These are phyloP conservation scores for Acanthiza pusilla DNA, from an alignment of 2,797 vertebrate species.

Conservation along the genomic window DNA sequence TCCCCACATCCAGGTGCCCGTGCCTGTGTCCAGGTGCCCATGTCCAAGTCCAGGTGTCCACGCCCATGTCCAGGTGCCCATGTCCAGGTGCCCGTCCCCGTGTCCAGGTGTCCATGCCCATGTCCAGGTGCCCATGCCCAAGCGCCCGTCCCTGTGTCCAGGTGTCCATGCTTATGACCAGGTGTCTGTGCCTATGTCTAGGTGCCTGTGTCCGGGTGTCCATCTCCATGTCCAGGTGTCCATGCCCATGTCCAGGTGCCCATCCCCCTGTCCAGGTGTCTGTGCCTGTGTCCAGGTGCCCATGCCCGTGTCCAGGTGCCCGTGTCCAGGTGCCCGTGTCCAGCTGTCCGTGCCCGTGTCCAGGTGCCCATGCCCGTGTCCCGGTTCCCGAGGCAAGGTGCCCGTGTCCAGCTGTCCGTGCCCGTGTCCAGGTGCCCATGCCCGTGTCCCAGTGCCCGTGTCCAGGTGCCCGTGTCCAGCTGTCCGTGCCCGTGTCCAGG, in stretches of 20 bases:
- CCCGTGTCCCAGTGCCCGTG: fast-evolving
- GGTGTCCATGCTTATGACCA: fast-evolving
- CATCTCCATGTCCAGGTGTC: too few relatives aligned
- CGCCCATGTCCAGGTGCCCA: fast-evolving
- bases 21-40: fast-evolving
- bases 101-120: too few relatives aligned
- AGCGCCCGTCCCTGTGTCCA: too few relatives aligned
- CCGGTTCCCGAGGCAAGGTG: fast-evolving
- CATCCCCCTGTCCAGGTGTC: too few relatives aligned
- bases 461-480: background rate
- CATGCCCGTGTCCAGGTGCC: too few relatives aligned
- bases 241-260: too few relatives aligned
- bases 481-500: too few relatives aligned
- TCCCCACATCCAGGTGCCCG: fast-evolving
- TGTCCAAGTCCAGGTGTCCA: fast-evolving
- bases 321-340: too few relatives aligned
- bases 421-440: fast-evolving
- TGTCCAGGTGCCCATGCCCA: too few relatives aligned
- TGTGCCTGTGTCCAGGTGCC: too few relatives aligned
- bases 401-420: fast-evolving
- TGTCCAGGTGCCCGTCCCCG: too few relatives aligned
- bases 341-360: too few relatives aligned
- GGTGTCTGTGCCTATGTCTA: fast-evolving
- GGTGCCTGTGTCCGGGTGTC: fast-evolving
- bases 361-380: fast-evolving